phyloP scores from a whole-genome alignment of 2,113 vertebrate genomes.

The Rhynchomys soricoides region DNA sequence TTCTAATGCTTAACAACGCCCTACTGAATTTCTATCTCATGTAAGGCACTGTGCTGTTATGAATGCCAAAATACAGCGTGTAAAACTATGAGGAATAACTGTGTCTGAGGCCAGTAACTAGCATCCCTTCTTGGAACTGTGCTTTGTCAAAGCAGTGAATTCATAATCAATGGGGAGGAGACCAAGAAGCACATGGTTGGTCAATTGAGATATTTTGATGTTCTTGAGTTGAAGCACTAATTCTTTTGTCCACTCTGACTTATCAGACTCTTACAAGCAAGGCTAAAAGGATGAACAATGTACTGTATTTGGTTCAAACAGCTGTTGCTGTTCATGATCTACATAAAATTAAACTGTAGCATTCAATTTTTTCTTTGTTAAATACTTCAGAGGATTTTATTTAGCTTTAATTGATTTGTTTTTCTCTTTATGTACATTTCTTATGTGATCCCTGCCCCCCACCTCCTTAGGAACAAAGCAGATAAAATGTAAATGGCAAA shows the following conservation, averaged over 20 bases:
- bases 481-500: constrained; percentile 46
- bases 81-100: constrained; percentile 36
- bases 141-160: constrained; percentile 39
- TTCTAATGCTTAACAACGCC: constrained; percentile 18
- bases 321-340: constrained; percentile 47
- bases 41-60: not conserved
- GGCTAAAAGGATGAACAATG: constrained; percentile 41
- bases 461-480: constrained; percentile 64
- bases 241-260: constrained; percentile 25
- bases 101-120: constrained; percentile 26
- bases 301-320: constrained; percentile 39
- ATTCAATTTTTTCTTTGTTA: constrained; percentile 48
- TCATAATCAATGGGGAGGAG: not conserved
- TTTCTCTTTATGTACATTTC: constrained; percentile 58
- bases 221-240: constrained; percentile 40
- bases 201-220: not conserved
- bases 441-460: constrained; percentile 53
- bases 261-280: constrained; percentile 40
- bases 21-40: constrained; percentile 18
- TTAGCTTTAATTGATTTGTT: constrained; percentile 64
- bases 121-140: not conserved
- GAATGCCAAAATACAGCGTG: not conserved
- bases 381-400: constrained; percentile 56
- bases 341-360: constrained; percentile 59
- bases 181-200: not conserved